These are phyloP conservation scores for Melitaea cinxia DNA, from an alignment of 1,140 invertebrate genomes.

Conservation along the genomic window DNA sequence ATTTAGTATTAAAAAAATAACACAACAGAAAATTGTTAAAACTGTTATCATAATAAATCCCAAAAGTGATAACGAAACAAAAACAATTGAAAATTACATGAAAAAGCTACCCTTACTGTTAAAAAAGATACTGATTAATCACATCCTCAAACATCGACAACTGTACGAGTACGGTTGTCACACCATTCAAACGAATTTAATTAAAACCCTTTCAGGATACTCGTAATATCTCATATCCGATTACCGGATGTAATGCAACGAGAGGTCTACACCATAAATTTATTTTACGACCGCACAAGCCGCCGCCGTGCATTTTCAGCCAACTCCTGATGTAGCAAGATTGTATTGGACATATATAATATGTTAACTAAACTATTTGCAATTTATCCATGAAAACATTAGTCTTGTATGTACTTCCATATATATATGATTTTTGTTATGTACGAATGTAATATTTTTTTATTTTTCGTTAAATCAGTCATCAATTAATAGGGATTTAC, in stretches of 20 bases:
- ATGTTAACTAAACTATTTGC: neutral
- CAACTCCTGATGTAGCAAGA: slow-evolving; percentile 5
- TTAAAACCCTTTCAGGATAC: neutral
- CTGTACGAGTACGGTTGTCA: neutral
- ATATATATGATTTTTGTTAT: too few relatives aligned
- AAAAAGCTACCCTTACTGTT: too few relatives aligned
- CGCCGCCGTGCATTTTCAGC: slow-evolving; percentile 4
- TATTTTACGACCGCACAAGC: slow-evolving; percentile 16
- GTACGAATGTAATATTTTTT: too few relatives aligned
- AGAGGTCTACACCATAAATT: slow-evolving; percentile 16
- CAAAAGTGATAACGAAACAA: too few relatives aligned
- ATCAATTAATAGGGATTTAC: too few relatives aligned
- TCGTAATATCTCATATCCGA: neutral
- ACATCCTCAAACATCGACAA: neutral
- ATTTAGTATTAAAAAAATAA: too few relatives aligned
- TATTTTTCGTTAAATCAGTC: too few relatives aligned
- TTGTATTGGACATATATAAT: neutral
- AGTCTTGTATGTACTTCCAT: too few relatives aligned
- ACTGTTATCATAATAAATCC: too few relatives aligned
- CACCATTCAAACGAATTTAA: neutral
- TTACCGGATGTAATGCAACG: slow-evolving; percentile 12
- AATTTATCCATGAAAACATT: neutral
- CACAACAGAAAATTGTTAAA: too few relatives aligned
- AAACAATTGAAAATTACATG: neutral
- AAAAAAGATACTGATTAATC: too few relatives aligned